Evolutionary conservation across 1,140 invertebrate genomes (phyloP), one percentile per base, ranked within the genome.

Genomic region (Brachionus calyciflorus): DNA sequence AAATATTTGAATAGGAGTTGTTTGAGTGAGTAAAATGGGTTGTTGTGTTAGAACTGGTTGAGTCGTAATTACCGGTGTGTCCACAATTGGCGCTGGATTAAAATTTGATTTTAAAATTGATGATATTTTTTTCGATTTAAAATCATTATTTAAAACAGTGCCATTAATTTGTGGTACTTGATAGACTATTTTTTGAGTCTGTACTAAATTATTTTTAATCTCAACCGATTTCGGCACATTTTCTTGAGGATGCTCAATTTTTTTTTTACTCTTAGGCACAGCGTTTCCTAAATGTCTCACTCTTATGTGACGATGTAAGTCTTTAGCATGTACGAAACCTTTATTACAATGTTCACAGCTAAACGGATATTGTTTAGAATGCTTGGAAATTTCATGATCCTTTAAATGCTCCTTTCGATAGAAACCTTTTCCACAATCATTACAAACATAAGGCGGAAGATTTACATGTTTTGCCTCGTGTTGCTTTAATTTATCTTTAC

Each of bases 341-440:
- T 70, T 70, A 19, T n/a, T 30, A 33, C 65, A 70, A 19, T 44
- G 26, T 19, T 70, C 65, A 49, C 65, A 70, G 7, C 24, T 49
- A 30, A 70, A 70, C 37, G 65, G 65, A 51, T 70, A 70, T 49
- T 70, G 44, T 49, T 70, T 49, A 6, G 65, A 70, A 30, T 70
- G 65, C 19, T 49, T 49, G 10, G 46, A 49, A 49, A 70, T 70
- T 12, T 70, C 65, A 30, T 70, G 65, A 19, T 70, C 65, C 21
- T 49, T 49, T 51, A 70, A 49, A 30, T 70, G 65, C 4, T 70
- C 65, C 33, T 33, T 49, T n/a, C 65, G 44, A 28, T 49, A 49
- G 19, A 70, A 70, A 14, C 44, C 46, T 49, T 70, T 70, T 10
- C 12, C 28, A 30, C 65, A 70, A 33, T 37, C n/a, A n/a, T 14